Base-by-base conservation (phyloP, 2,797 vertebrate genomes). In the Rhodeus uyekii region DNA sequence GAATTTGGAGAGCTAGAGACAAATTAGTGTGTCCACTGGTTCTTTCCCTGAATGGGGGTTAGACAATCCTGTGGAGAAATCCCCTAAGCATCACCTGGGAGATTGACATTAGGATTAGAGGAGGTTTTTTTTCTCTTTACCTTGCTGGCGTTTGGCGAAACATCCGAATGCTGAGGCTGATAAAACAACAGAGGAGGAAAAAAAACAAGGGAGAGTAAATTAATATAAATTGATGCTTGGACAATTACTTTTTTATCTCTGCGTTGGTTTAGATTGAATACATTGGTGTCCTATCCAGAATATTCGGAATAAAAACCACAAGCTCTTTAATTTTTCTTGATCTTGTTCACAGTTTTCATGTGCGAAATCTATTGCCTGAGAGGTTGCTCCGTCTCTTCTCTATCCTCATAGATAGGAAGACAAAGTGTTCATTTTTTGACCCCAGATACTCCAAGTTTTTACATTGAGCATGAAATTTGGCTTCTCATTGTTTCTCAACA, bases 31-130 rank as follows among this genome's bases (percentile, higher is more conserved):
- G 86, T 88, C 79, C 87, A 76, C 55, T 71, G 82, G 85, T 39
- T 82, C 63, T 76, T 79, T 84, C 60, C 78, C 50, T 85, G 89
- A 90, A 88, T 48, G 84, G 74, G 87, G 85, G 84, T 87, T 85
- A 86, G 81, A 73, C 84, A 85, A 73, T 83, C 88, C 87, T 88
- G 85, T 76, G 55, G 85, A 84, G 87, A 78, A 87, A 77, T 64
- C 80, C 83, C 81, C 73, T 48, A 78, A 75, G 74, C 75, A 16
- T 84, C 85, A 84, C 76, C 64, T 46, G 75, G 85, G 78, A 89
- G 91, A 92, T 58, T 91, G 90, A 92, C 90, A 90, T 71, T 80
- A 80, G 89, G 90, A 91, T 91, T 90, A 91, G 60, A 85, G 48
- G 4, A 19, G n/a, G 9, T 34, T 61, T 81, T 83, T 80, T 68